Evolutionary conservation across 1,140 invertebrate genomes (phyloP), one percentile per base, ranked within the genome.

Genomic region (Venturia canescens): DNA sequence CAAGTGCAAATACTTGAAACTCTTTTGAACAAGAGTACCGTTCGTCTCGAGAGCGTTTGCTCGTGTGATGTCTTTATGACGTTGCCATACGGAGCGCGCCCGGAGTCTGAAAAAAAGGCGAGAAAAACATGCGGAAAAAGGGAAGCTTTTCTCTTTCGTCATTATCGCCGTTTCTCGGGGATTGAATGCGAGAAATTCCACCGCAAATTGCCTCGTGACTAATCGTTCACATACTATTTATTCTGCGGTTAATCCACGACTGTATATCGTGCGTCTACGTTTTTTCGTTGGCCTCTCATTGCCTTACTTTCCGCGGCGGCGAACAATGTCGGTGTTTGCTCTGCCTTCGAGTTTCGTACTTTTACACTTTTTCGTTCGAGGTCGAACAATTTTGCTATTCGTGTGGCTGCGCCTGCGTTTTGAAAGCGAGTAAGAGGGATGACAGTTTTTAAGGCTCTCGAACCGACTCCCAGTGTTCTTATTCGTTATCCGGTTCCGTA

Each of bases 1-100:
- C 53, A 57, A 57, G 53, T 57, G 53, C 53, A 57, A 57, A 57
- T 57, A 57, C 53, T 57, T 57, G 18, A 23, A 57, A 57, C 21
- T 57, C 1, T 23, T 57, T 57, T n/a, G n/a, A n/a, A 57, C 53
- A 57, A 57, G 53, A 44, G 38, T 44, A 44, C 53, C 9, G 9
- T 57, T 57, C 21, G 21, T 18, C 18, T 0, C 18, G 16, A 57
- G 53, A 2, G 53, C n/a, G 53, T 7, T 4, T n/a, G 53, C 53
- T 18, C 53, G 53, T 57, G 21, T 57, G 53, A 57, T 57, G 21
- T 57, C 53, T 57, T n/a, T 23, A 57, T 57, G 18, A 57, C 16
- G 21, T 57, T 21, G n/a, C 21, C 21, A n/a, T 21, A n/a, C n/a
- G n/a, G n/a, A n/a, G 18, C 21, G 18, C 53, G 21, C 53, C 21